Evolutionary conservation across 2,797 vertebrate species (phyloP).

Genomic region (Galago senegalensis): DNA sequence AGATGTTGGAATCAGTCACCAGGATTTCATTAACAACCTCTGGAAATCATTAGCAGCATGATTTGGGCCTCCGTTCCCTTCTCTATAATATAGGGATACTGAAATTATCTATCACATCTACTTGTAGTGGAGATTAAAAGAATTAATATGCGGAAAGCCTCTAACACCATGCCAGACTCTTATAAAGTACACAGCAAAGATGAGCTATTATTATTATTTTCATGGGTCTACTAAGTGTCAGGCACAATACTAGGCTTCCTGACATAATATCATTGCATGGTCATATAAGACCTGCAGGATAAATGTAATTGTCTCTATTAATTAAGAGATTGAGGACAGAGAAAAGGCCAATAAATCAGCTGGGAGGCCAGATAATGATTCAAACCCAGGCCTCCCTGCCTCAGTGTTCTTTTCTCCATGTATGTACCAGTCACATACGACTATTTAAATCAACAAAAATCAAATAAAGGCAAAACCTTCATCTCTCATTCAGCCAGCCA

Average conservation of each 20-base stretch:
- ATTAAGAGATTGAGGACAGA: neutral
- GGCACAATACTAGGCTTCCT: neutral
- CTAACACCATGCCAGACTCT: neutral
- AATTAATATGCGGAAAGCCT: neutral
- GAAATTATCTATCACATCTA: neutral
- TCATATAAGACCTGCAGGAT: neutral
- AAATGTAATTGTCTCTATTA: neutral
- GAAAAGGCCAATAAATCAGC: neutral
- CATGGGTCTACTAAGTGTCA: neutral
- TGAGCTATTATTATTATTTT: neutral
- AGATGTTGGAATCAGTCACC: neutral
- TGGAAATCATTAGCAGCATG: neutral
- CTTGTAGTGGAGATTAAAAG: neutral
- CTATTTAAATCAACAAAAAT: conserved; percentile 10
- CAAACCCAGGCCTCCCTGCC: neutral
- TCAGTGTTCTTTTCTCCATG: neutral
- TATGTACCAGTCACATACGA: neutral
- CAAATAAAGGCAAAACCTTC: neutral
- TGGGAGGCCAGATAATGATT: neutral
- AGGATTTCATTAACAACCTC: neutral
- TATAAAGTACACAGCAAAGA: conserved; percentile 30
- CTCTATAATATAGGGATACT: neutral
- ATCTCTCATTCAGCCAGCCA: neutral
- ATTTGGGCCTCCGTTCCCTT: neutral
- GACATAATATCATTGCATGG: neutral